Percentiles rank a stretch among this genome's conserved stretches.
These are phyloP conservation scores for Esox niger DNA, from an alignment of 2,113 vertebrate species.

Conservation along the genomic window DNA sequence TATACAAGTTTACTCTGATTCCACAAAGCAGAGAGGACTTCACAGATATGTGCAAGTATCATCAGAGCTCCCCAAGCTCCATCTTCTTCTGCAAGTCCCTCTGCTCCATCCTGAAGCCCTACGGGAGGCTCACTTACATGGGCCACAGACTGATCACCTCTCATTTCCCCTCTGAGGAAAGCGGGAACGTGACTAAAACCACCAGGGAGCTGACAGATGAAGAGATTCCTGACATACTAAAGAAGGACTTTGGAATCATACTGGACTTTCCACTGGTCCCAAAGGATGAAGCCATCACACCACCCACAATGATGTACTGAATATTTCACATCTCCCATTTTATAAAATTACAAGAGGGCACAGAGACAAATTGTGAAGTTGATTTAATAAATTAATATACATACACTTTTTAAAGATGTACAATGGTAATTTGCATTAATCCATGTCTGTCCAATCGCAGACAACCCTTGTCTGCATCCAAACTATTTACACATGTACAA, in stretches of 20 bases:
- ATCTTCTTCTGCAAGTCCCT: constrained; percentile 73
- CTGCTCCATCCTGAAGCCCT: constrained; percentile 60
- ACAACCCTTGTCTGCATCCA: constrained; percentile 74
- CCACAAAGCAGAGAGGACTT: constrained; percentile 64
- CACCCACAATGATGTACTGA: constrained; percentile 24
- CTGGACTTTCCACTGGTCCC: constrained; percentile 54
- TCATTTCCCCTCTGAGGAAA: constrained; percentile 34
- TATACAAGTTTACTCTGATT: constrained; percentile 74
- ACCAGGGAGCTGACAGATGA: constrained; percentile 60
- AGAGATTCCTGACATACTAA: constrained; percentile 64
- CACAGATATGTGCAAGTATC: constrained; percentile 68
- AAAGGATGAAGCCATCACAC: constrained; percentile 64
- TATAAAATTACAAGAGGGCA: constrained; percentile 33
- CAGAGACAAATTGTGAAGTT: constrained; percentile 78
- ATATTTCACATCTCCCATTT: constrained; percentile 17
- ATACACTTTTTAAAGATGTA: constrained; percentile 88
- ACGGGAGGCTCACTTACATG: constrained; percentile 63
- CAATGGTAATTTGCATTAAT: constrained; percentile 90
- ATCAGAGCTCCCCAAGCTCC: constrained; percentile 70
- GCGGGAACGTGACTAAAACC: constrained; percentile 22
- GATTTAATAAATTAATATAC: constrained; percentile 99
- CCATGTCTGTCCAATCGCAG: constrained; percentile 71
- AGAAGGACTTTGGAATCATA: constrained; percentile 64
- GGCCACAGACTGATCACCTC: constrained; percentile 60
- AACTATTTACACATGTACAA: constrained; percentile 95